A percentile compares a stretch with the other conserved stretches of the same genome.
Evolutionary conservation across 2,888 invertebrate genomes (phyloP).

Genomic region (Caenorhabditis virilis): DNA sequence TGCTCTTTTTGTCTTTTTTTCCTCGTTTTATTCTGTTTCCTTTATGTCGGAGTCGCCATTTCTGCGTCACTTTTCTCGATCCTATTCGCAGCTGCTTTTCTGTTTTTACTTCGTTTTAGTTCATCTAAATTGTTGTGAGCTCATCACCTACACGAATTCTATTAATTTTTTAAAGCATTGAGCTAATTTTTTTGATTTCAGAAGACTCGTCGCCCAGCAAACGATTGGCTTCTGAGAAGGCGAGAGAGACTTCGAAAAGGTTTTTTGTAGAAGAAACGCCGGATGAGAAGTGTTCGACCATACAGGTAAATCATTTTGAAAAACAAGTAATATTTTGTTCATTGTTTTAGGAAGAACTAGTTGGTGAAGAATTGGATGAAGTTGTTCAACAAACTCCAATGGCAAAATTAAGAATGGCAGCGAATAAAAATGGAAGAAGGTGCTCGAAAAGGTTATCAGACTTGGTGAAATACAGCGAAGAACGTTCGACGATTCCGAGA

Average conservation of each 20-base stretch:
- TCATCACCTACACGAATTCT: too few species aligned
- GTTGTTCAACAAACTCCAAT: slow-evolving; percentile 51
- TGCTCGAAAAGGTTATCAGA: slow-evolving; percentile 38
- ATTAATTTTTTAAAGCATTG: too few species aligned
- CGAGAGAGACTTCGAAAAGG: neutral
- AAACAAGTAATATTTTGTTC: too few species aligned
- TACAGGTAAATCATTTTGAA: too few species aligned
- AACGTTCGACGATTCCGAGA: slow-evolving; percentile 16
- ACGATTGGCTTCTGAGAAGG: neutral
- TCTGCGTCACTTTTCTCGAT: too few species aligned
- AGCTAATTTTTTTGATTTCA: neutral
- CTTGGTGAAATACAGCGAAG: slow-evolving; percentile 37
- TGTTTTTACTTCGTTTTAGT: too few species aligned
- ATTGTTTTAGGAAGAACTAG: slow-evolving; percentile 3
- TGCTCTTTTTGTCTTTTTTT: too few species aligned
- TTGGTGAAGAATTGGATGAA: slow-evolving; percentile 28
- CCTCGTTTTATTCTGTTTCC: too few species aligned
- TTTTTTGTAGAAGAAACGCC: slow-evolving; percentile 49
- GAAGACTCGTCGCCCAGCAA: neutral
- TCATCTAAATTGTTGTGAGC: too few species aligned
- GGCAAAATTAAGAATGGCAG: slow-evolving; percentile 38
- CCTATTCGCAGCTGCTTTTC: too few species aligned
- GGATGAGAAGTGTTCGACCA: slow-evolving; percentile 47
- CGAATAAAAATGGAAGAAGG: slow-evolving; percentile 16
- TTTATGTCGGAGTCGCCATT: too few species aligned